These are phyloP conservation scores for Cyrtonyx montezumae DNA, from an alignment of 2,113 vertebrate genomes.

Conservation along the genomic window DNA sequence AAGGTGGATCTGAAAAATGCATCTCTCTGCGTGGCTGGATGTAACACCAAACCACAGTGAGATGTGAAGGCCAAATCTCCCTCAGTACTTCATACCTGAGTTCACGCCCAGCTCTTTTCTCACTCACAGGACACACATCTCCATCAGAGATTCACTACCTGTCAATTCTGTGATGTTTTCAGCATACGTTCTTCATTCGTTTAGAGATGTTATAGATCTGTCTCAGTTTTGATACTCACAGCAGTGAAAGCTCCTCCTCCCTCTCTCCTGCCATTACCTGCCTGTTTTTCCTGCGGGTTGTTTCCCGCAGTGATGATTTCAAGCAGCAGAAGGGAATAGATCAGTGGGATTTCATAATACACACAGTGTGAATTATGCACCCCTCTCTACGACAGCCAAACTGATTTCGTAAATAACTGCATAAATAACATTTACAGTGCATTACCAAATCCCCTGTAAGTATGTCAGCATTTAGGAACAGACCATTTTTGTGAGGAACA, in stretches of 20 bases:
- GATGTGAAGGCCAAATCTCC: not conserved
- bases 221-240: not conserved
- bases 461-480: slow-evolving; percentile 30
- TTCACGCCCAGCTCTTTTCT: not conserved
- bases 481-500: not conserved
- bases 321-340: not conserved
- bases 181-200: not conserved
- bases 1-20: not conserved
- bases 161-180: fast-evolving
- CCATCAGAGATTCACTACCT: not conserved
- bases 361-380: not conserved
- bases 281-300: not conserved
- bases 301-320: slow-evolving; percentile 19
- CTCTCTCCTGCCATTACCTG: not conserved
- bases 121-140: not conserved
- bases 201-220: not conserved
- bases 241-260: not conserved
- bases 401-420: not conserved
- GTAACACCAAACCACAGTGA: not conserved
- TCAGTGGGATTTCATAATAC: slow-evolving; percentile 7
- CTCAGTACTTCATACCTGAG: not conserved
- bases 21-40: not conserved
- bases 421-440: slow-evolving; percentile 26
- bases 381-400: slow-evolving; percentile 3
- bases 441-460: slow-evolving; percentile 28